Conservation (phyloP, 1,140 invertebrate genomes). For the Bursaphelenchus mucronatus region DNA sequence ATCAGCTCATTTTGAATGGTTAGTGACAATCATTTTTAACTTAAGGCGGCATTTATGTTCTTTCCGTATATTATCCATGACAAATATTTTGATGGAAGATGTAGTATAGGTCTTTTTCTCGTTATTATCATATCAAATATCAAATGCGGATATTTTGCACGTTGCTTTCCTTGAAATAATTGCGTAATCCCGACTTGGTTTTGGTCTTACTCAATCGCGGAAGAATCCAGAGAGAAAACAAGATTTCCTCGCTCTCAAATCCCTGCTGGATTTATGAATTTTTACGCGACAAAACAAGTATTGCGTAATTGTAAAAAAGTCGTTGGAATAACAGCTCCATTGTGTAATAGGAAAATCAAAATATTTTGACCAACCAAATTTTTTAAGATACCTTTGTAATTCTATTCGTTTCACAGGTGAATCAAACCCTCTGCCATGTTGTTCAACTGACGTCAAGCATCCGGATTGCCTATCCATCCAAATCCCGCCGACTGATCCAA, state of each 20-base stretch:
- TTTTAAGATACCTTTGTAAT: neutral
- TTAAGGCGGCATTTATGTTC: neutral
- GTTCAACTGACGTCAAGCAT: slow-evolving; percentile 48
- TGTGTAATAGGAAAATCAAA: no score
- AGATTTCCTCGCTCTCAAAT: no score
- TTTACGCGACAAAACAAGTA: no score
- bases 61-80: neutral
- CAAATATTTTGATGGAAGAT: neutral
- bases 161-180: no score
- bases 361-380: no score
- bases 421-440: slow-evolving; percentile 46
- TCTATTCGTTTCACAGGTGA: slow-evolving; percentile 28
- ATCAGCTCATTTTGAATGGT: slow-evolving; percentile 44
- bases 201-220: no score
- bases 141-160: neutral
- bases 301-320: no score
- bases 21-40: neutral
- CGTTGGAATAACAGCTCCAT: neutral
- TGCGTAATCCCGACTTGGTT: no score
- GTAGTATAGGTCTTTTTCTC: slow-evolving; percentile 1
- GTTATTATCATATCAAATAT: neutral
- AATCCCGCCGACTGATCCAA: slow-evolving; percentile 40
- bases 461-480: slow-evolving; percentile 56
- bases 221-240: no score
- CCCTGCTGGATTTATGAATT: no score